Evolutionary conservation across 2,797 vertebrate species (phyloP), one percentile per base, ranked within the genome.

Genomic region (Protonibea diacanthus): DNA sequence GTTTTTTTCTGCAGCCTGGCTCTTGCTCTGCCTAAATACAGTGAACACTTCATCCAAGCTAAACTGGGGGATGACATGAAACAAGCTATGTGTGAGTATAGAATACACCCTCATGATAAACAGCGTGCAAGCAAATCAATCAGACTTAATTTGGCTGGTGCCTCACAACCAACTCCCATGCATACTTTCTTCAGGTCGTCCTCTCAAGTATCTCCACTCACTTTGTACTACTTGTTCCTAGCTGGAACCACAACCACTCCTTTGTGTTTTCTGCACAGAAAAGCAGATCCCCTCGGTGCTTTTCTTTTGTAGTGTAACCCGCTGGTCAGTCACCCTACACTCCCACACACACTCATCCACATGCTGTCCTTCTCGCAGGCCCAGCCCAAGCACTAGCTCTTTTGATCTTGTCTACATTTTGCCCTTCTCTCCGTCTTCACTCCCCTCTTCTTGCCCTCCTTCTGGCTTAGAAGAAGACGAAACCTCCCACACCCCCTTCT

Each of bases 31-130:
- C 98, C 98, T 55, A 97, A 97, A 87, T 99, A 99, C 95, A 98
- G 97, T 86, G 97, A 97, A 94, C 96, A 99, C 94, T 99, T 98
- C 93, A 97, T 99, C 93, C 97, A 98, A 94, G 97, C 98, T 71
- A 97, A 96, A 92, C 95, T 98, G 87, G 97, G 97, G 65, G 96
- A 99, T 71, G 93, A 95, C 79, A 95, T 98, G 89, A 95, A 82
- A 84, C 96, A 97, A 96, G 97, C 97, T 64, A 97, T 90, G 94
- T 97, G 98, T 99, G 95, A 99, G 97, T 98, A 96, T 17, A 55
- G 42, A 53, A 57, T 1, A 27, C 61, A 40, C 42, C 18, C 27
- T 52, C 18, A 15, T 14, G 25, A 72, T 69, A 61, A 51, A 71
- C 66, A 57, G 27, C 5, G 18, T 58, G 12, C 53, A 73, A 76